These are phyloP conservation scores for Anabacerthia variegaticeps DNA, from an alignment of 2,797 vertebrate species.

Conservation along the genomic window DNA sequence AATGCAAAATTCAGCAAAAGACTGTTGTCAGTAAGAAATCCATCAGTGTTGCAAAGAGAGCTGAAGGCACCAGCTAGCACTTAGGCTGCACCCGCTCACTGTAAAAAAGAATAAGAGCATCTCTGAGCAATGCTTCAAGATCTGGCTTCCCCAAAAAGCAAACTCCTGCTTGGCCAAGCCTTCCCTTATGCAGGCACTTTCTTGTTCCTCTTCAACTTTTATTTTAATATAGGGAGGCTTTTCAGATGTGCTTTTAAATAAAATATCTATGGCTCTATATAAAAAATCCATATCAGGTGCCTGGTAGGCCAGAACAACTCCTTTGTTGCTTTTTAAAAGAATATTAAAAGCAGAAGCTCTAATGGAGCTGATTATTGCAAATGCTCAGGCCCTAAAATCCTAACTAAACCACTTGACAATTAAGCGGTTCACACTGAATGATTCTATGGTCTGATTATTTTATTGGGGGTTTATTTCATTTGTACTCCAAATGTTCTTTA, in stretches of 20 bases:
- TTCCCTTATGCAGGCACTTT: background rate
- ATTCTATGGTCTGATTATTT: background rate
- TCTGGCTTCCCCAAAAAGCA: background rate
- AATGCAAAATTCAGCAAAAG: slow-evolving; percentile 1
- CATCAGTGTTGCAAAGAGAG: background rate
- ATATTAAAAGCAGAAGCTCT: background rate
- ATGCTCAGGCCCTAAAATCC: background rate
- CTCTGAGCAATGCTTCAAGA: background rate
- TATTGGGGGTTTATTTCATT: background rate
- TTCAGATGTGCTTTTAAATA: background rate
- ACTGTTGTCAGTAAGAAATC: background rate
- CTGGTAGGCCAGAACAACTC: background rate
- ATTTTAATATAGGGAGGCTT: background rate
- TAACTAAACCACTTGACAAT: background rate
- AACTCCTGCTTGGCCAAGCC: background rate
- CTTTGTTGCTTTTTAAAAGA: background rate
- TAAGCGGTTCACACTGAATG: background rate
- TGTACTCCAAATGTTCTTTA: background rate
- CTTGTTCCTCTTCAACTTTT: background rate
- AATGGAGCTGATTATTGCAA: background rate
- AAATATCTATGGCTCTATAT: background rate
- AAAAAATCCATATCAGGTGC: background rate
- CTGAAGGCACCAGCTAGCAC: background rate
- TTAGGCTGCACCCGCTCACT: background rate
- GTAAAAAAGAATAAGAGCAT: background rate